Conservation (phyloP, 2,888 invertebrate genomes). For the Diarsia rubi region DNA sequence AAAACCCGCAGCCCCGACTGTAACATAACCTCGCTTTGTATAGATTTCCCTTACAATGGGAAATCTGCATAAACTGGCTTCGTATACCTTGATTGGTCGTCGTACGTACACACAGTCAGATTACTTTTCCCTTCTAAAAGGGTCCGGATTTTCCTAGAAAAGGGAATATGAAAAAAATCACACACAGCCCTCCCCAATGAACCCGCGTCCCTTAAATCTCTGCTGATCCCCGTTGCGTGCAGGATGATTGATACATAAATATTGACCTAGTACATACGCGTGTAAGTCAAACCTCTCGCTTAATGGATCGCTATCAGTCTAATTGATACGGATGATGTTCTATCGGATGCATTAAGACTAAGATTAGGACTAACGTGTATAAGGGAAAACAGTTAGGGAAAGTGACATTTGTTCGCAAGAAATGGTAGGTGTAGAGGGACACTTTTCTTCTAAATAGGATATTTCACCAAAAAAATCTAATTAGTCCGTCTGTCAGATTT, state of each 20-base stretch:
- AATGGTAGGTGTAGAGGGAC: too few species aligned
- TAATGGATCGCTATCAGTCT: slow-evolving; percentile 62
- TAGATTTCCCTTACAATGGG: too few species aligned
- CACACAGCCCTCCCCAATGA: slow-evolving; percentile 2
- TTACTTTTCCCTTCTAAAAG: not conserved
- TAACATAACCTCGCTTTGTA: too few species aligned
- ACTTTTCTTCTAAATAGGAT: too few species aligned
- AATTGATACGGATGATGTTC: slow-evolving; percentile 41
- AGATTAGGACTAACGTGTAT: slow-evolving; percentile 16
- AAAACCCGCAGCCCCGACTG: too few species aligned
- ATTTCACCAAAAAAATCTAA: too few species aligned
- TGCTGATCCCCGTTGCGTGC: not conserved
- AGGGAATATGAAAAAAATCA: not conserved
- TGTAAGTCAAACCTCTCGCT: slow-evolving; percentile 48
- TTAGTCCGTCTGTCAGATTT: too few species aligned
- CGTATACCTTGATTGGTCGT: too few species aligned
- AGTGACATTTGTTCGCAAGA: too few species aligned
- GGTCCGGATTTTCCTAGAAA: not conserved
- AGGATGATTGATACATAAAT: slow-evolving; percentile 59
- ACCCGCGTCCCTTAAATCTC: slow-evolving; percentile 24
- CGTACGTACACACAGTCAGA: not conserved
- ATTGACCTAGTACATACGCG: slow-evolving; percentile 43
- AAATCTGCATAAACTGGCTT: too few species aligned
- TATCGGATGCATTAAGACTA: slow-evolving; percentile 51
- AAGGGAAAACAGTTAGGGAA: not conserved